Evolutionary conservation across 2,113 vertebrate genomes (phyloP).

Genomic region (Microcebus lehilahytsara): DNA sequence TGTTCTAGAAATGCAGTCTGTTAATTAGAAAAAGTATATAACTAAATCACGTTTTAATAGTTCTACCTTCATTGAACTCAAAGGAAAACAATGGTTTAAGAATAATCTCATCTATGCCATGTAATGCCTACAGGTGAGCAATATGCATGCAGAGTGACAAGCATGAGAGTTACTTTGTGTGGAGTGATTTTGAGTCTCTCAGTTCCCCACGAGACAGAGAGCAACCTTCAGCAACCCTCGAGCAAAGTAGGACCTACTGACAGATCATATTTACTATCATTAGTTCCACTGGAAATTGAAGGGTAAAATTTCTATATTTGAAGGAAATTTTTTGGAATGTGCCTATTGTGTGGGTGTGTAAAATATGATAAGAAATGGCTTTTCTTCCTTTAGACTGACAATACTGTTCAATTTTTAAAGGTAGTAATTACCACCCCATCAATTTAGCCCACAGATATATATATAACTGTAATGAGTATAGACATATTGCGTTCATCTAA

Average conservation of each 20-base stretch:
- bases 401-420: constrained; percentile 46
- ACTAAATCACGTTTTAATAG: not conserved
- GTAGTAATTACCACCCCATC: constrained; percentile 68
- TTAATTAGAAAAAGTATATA: not conserved
- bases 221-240: not conserved
- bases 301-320: constrained; percentile 17
- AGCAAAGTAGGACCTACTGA: not conserved
- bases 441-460: constrained; percentile 58
- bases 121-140: not conserved
- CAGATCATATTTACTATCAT: not conserved
- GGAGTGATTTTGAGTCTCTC: not conserved
- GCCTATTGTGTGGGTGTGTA: constrained; percentile 16
- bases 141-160: not conserved
- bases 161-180: not conserved
- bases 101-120: not conserved
- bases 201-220: not conserved
- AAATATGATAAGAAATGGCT: constrained; percentile 42
- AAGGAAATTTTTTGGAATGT: not conserved
- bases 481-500: constrained; percentile 74
- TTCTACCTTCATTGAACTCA: not conserved
- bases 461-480: constrained; percentile 69
- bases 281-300: constrained; percentile 4
- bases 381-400: constrained; percentile 55
- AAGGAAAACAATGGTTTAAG: not conserved
- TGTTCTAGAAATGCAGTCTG: not conserved